Evolutionary conservation across 2,113 vertebrate species (phyloP), one percentile per base, ranked within the genome.

Genomic region (Burhinus oedicnemus): DNA sequence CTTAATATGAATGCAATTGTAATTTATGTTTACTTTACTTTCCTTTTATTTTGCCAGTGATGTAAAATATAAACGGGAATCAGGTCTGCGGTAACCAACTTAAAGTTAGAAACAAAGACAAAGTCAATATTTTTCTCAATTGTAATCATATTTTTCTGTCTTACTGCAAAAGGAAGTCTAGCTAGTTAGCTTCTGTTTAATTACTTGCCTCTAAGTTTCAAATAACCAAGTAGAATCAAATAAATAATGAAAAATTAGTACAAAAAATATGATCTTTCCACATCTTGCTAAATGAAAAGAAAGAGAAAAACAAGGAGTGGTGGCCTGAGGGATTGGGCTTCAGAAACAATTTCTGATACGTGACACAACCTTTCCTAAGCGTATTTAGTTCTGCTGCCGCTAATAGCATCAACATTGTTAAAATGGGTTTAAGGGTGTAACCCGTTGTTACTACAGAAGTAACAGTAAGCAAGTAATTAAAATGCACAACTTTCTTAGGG

Each of bases 81-180:
- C 29, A 34, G 18, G 27, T 36, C 52, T 74, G 21, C 4, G 0
- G 20, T 44, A 75, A 61, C 12, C 15, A 92, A 69, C 20, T 58
- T 27, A 42, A 80, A 58, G 21, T 76, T 60, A 57, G 29, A 66
- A 68, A 44, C 29, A 51, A 60, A 68, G 38, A 14, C 23, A 20
- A 64, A 66, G 27, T 32, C 1, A 3, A 60, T 17, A 4, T 51
- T 90, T 93, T 86, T 66, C 38, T 45, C 26, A 90, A 83, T 12
- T 27, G 9, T 40, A 36, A 7, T 44, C 1, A 12, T 61, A 25
- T 90, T 66, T 84, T 71, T 83, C 82, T 84, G 13, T 40, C 62
- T 83, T 93, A 9, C 13, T 84, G 38, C 71, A 89, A 60, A 89
- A 95, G 40, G n/a, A 94, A 93, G 22, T 72, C 30, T 97, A 25